phyloP scores from a whole-genome alignment of 2,113 vertebrate species.

The Chaenogobius annularis region DNA sequence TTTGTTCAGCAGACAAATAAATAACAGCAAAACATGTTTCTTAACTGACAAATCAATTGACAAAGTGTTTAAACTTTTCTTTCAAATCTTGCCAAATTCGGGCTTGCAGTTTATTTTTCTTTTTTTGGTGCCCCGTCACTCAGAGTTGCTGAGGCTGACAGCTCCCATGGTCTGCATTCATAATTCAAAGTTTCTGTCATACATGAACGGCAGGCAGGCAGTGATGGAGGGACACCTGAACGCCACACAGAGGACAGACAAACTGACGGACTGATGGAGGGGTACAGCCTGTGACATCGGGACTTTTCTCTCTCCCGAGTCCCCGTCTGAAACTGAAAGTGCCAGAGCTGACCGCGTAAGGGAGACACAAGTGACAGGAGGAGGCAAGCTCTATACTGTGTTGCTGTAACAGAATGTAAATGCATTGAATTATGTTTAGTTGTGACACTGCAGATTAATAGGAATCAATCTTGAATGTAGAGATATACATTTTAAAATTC shows the following conservation, averaged over 20 bases:
- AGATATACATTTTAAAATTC: too few species aligned
- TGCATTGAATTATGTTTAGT: neutral
- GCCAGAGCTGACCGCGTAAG: neutral
- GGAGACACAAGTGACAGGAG: neutral
- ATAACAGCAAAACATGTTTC: too few species aligned
- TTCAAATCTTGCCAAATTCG: neutral
- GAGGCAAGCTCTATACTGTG: neutral
- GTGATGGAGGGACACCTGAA: neutral
- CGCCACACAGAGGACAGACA: neutral
- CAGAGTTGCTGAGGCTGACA: neutral
- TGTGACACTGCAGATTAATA: too few species aligned
- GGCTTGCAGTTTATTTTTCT: neutral
- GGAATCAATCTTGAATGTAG: too few species aligned
- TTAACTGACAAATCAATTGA: too few species aligned
- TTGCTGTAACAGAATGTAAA: neutral
- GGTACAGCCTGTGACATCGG: slow-evolving; percentile 16
- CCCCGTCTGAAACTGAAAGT: slow-evolving; percentile 2
- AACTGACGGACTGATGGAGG: neutral
- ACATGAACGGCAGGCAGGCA: neutral
- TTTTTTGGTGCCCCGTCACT: neutral
- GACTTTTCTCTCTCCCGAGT: slow-evolving; percentile 19
- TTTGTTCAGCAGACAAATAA: too few species aligned
- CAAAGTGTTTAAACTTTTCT: too few species aligned
- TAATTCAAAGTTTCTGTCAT: neutral
- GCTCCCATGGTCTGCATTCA: neutral